Conservation (phyloP, 2,113 vertebrate species). For the Menura novaehollandiae region DNA sequence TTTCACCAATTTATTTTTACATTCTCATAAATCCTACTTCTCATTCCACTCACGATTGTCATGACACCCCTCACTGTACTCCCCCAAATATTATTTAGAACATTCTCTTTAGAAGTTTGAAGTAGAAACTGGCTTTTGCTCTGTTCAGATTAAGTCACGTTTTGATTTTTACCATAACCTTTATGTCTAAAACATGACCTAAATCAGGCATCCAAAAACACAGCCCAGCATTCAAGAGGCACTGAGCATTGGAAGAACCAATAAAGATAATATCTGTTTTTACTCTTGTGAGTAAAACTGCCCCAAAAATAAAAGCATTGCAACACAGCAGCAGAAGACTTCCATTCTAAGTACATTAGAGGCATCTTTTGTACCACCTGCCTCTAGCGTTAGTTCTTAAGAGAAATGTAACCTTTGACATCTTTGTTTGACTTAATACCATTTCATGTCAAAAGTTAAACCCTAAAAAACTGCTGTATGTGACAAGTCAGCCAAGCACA, state of each 20-base stretch:
- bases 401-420: neutral
- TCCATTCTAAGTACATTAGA: neutral
- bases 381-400: neutral
- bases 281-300: neutral
- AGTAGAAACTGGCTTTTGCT: neutral
- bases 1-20: neutral
- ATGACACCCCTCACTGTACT: neutral
- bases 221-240: neutral
- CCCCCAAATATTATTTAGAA: neutral
- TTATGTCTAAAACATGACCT: neutral
- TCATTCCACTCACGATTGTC: neutral
- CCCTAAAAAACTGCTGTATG: neutral
- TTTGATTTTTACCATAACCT: neutral
- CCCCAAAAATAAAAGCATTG: neutral
- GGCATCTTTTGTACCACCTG: neutral
- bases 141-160: neutral
- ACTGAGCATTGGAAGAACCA: neutral
- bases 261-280: neutral
- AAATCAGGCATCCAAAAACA: neutral
- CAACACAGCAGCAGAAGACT: neutral
- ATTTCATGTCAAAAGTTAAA: neutral
- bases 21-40: neutral
- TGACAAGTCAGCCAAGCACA: neutral
- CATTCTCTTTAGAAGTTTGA: neutral
- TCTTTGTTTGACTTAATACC: neutral